Evolutionary conservation across 2,888 invertebrate genomes (phyloP).

Genomic region (Siphonodentalium dalli): DNA sequence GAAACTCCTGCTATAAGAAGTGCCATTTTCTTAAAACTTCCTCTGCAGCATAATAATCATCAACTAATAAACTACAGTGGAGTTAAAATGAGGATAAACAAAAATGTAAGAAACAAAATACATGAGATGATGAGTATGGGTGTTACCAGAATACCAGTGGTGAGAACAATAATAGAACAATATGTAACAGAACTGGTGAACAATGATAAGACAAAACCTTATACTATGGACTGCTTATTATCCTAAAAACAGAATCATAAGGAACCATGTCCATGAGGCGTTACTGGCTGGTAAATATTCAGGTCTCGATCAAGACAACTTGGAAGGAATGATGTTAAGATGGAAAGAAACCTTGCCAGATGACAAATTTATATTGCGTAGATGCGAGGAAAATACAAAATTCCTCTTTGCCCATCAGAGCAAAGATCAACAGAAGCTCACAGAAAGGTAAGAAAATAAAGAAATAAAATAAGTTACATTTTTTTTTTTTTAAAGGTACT

Average conservation of each 20-base stretch:
- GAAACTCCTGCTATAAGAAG: too few species aligned
- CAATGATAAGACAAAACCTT: background rate
- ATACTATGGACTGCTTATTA: background rate
- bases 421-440: background rate
- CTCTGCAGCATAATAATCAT: too few species aligned
- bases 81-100: too few species aligned
- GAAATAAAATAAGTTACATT: too few species aligned
- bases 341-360: background rate
- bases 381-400: background rate
- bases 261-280: background rate
- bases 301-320: background rate
- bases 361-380: background rate
- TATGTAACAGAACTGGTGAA: background rate
- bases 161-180: background rate
- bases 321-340: background rate
- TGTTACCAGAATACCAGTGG: background rate
- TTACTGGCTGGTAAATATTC: background rate
- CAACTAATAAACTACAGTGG: too few species aligned
- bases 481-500: too few species aligned
- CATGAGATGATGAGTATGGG: constrained; percentile 2
- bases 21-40: too few species aligned
- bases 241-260: constrained; percentile 1
- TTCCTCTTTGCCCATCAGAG: constrained; percentile 2
- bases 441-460: too few species aligned
- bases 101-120: background rate